phyloP scores from a whole-genome alignment of 2,113 vertebrate species.

The Alligator mississippiensis region DNA sequence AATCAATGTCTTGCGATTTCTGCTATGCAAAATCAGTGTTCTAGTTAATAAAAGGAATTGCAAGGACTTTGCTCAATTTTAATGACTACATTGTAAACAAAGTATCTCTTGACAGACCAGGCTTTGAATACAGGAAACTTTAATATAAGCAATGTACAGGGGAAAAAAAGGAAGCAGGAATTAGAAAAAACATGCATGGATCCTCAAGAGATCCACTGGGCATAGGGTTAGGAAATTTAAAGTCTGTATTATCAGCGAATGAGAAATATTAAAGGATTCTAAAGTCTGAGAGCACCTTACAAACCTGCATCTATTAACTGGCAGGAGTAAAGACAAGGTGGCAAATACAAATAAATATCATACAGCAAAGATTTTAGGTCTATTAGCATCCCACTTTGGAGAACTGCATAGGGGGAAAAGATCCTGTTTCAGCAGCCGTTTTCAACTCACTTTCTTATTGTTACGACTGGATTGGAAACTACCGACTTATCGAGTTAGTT shows the following conservation, averaged over 20 bases:
- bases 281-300: not conserved
- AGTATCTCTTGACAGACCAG: conserved; percentile 56
- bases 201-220: not conserved
- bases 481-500: too few relatives aligned
- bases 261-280: not conserved
- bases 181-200: not conserved
- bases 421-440: too few relatives aligned
- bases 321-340: not conserved
- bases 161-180: not conserved
- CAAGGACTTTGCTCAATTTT: conserved; percentile 67
- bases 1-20: conserved; percentile 69
- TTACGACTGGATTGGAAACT: too few relatives aligned
- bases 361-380: not conserved
- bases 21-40: conserved; percentile 43
- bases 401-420: not conserved
- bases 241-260: not conserved
- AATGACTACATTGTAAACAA: conserved; percentile 52
- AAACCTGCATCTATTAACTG: not conserved
- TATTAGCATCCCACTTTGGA: not conserved
- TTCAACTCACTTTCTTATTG: too few relatives aligned
- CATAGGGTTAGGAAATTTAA: not conserved
- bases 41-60: conserved; percentile 60
- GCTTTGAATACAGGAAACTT: conserved; percentile 56
- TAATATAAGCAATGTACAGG: not conserved
- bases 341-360: not conserved